Conservation (phyloP, 2,888 invertebrate species). For the Drosophila kuntzei region DNA sequence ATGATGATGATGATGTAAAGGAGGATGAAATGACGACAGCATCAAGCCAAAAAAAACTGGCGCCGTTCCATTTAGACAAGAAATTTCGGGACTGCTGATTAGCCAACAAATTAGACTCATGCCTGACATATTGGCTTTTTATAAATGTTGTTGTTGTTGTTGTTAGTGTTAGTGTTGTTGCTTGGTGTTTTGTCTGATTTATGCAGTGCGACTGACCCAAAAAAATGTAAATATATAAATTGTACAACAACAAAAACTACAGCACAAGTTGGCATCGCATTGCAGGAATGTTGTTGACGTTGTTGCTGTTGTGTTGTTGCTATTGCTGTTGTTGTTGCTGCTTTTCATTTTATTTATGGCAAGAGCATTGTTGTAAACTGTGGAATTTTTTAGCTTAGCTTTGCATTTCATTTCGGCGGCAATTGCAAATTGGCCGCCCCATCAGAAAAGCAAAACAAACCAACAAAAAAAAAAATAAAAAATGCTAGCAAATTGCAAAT, state of each 20-base stretch:
- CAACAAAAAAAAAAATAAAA: not conserved
- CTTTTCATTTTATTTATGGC: slow-evolving; percentile 54
- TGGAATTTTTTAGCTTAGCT: slow-evolving; percentile 61
- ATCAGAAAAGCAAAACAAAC: slow-evolving; percentile 1
- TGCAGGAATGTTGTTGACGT: slow-evolving; percentile 41
- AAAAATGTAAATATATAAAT: slow-evolving; percentile 59
- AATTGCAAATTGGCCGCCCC: slow-evolving; percentile 68
- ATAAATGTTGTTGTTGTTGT: slow-evolving; percentile 54
- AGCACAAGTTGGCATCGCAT: slow-evolving; percentile 34
- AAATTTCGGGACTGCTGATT: slow-evolving; percentile 66
- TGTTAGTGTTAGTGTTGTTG: slow-evolving; percentile 18
- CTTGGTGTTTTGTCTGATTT: slow-evolving; percentile 59
- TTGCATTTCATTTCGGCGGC: slow-evolving; percentile 71
- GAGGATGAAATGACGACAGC: slow-evolving; percentile 1
- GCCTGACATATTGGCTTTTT: slow-evolving; percentile 74
- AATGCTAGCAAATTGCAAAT: slow-evolving; percentile 53
- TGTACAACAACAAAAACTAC: slow-evolving; percentile 30
- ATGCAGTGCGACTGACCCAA: slow-evolving; percentile 74
- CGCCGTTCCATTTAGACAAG: slow-evolving; percentile 68
- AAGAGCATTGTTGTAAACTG: slow-evolving; percentile 19
- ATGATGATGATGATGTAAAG: slow-evolving; percentile 1
- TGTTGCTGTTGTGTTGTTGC: slow-evolving; percentile 10
- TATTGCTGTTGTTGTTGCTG: slow-evolving; percentile 17
- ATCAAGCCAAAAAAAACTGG: slow-evolving; percentile 40
- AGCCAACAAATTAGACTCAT: slow-evolving; percentile 78